Percentiles rank a stretch among this genome's conserved stretches.
Evolutionary conservation across 2,797 vertebrate species (phyloP).

Genomic region (Fringilla coelebs): DNA sequence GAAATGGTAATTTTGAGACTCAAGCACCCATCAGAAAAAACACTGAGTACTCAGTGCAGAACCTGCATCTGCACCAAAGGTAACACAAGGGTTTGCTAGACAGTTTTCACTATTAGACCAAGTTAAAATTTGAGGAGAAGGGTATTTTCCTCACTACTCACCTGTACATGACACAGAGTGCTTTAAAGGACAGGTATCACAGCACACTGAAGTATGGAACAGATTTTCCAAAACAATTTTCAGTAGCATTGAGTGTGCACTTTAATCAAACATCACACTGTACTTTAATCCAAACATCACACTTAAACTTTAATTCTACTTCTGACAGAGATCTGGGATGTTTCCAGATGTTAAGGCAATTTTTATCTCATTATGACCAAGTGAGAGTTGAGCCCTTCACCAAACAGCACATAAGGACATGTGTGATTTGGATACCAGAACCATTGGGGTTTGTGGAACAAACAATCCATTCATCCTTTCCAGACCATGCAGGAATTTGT

Average conservation of each 20-base stretch:
- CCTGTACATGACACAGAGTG: not conserved
- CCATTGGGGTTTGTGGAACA: not conserved
- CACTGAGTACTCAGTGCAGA: not conserved
- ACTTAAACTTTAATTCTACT: not conserved
- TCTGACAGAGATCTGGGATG: not conserved
- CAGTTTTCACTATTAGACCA: not conserved
- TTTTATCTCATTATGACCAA: not conserved
- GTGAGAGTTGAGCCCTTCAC: not conserved
- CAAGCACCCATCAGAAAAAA: not conserved
- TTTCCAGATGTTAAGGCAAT: not conserved
- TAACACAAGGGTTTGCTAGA: not conserved
- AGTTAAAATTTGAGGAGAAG: not conserved
- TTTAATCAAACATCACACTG: not conserved
- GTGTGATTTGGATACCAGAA: not conserved
- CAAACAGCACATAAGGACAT: rapidly evolving
- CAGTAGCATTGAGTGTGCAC: not conserved
- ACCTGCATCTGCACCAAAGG: not conserved
- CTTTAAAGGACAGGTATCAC: not conserved
- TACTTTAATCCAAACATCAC: not conserved
- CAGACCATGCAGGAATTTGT: rapidly evolving
- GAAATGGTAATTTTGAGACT: not conserved
- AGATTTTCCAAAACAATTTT: not conserved
- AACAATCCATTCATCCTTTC: not conserved
- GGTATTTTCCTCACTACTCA: not conserved
- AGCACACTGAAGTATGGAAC: not conserved